phyloP scores from a whole-genome alignment of 2,797 vertebrate species.

The Leptoclinus maculatus region DNA sequence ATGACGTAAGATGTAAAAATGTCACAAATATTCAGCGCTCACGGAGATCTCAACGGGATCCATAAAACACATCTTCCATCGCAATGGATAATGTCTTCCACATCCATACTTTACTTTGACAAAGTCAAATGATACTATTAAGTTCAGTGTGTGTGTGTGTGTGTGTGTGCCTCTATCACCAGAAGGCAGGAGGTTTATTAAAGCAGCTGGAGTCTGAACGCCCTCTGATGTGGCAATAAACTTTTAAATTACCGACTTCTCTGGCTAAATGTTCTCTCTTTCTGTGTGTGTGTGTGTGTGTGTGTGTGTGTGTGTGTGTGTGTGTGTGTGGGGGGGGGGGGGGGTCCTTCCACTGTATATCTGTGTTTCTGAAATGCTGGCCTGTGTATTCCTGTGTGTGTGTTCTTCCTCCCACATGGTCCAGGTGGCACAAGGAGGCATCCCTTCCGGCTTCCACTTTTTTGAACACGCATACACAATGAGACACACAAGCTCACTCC shows the following conservation, averaged over 20 bases:
- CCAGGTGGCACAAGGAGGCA: conserved; percentile 70
- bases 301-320: background rate
- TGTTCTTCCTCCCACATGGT: conserved; percentile 51
- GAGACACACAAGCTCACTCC: conserved; percentile 46
- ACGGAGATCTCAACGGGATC: background rate
- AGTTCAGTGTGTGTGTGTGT: background rate
- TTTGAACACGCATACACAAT: conserved; percentile 43
- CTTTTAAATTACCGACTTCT: conserved; percentile 40
- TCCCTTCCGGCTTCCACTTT: conserved; percentile 61
- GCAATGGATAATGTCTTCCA: background rate
- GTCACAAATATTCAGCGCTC: conserved; percentile 17
- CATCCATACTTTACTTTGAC: background rate
- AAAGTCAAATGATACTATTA: background rate
- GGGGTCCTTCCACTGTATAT: conserved; percentile 24
- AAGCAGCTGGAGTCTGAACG: conserved; percentile 49
- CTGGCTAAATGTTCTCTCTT: background rate
- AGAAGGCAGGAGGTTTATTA: conserved; percentile 38
- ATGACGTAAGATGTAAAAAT: conserved; percentile 28
- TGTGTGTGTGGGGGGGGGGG: no score
- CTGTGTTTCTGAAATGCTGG: conserved; percentile 10
- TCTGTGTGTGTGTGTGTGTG: conserved; percentile 18
- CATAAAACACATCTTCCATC: background rate
- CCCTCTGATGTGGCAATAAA: conserved; percentile 51
- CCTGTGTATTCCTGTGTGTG: background rate
- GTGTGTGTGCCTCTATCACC: conserved; percentile 10